A percentile compares a stretch with the other conserved stretches of the same genome.
Conservation (phyloP, 2,113 vertebrate genomes). For the Thunnus thynnus region DNA sequence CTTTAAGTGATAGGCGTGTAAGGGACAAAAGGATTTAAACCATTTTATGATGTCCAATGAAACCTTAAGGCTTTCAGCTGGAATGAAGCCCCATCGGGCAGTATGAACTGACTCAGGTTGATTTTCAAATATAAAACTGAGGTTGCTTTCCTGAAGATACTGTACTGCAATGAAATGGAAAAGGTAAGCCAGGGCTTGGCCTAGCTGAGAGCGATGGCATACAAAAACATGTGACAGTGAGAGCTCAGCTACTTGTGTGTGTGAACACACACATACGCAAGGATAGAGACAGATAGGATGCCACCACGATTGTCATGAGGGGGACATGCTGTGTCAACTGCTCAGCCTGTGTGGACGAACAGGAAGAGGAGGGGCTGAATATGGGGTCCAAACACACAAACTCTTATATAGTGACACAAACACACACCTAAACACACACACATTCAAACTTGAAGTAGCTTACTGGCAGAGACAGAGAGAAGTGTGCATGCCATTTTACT, state of each 20-base stretch:
- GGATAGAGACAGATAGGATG: conserved; percentile 53
- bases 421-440: conserved; percentile 26
- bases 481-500: conserved; percentile 16
- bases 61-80: conserved; percentile 22
- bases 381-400: conserved; percentile 40
- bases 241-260: conserved; percentile 34
- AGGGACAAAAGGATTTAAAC: conserved; percentile 8
- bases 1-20: background rate
- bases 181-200: conserved; percentile 13
- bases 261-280: conserved; percentile 38
- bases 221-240: conserved; percentile 55
- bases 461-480: conserved; percentile 32
- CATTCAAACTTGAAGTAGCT: conserved; percentile 44
- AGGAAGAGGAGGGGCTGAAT: conserved; percentile 24
- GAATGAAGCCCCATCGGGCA: background rate
- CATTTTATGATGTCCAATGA: background rate
- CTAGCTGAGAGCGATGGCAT: conserved; percentile 20
- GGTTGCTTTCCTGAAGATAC: background rate
- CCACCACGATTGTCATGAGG: conserved; percentile 56
- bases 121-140: background rate
- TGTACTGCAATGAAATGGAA: conserved; percentile 18
- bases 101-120: background rate
- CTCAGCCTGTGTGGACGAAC: conserved; percentile 59
- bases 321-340: conserved; percentile 71
- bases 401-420: conserved; percentile 48